phyloP scores from a whole-genome alignment of 2,113 vertebrate species.

The Cervus canadensis region DNA sequence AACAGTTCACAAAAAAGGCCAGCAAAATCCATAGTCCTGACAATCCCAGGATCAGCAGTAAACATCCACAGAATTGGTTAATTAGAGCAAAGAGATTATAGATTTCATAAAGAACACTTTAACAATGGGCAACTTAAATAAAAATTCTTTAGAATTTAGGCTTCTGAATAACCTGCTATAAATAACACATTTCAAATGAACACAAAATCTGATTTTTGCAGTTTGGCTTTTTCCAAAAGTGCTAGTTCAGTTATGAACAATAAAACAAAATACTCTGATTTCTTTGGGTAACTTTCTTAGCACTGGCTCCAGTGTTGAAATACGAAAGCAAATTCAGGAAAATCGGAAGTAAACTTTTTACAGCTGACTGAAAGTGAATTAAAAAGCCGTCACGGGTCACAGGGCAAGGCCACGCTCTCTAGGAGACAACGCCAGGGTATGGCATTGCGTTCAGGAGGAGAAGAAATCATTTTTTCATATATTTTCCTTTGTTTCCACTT shows the following conservation, averaged over 20 bases:
- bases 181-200: neutral
- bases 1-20: neutral
- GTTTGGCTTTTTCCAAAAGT: neutral
- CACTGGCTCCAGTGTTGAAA: neutral
- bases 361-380: neutral
- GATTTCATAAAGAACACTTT: neutral
- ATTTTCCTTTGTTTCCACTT: neutral
- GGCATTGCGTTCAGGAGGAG: neutral
- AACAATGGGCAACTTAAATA: neutral
- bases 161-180: neutral
- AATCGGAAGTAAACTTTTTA: neutral
- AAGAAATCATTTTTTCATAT: neutral
- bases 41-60: neutral
- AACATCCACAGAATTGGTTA: neutral
- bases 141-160: neutral
- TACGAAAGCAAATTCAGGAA: neutral
- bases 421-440: rapidly evolving
- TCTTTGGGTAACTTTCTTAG: neutral
- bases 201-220: neutral
- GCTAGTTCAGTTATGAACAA: neutral
- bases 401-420: neutral
- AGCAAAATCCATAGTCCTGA: neutral
- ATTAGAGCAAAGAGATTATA: neutral
- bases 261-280: neutral
- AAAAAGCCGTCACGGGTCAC: neutral